phyloP scores from a whole-genome alignment of 1,140 invertebrate genomes.

The Heliothis virescens region DNA sequence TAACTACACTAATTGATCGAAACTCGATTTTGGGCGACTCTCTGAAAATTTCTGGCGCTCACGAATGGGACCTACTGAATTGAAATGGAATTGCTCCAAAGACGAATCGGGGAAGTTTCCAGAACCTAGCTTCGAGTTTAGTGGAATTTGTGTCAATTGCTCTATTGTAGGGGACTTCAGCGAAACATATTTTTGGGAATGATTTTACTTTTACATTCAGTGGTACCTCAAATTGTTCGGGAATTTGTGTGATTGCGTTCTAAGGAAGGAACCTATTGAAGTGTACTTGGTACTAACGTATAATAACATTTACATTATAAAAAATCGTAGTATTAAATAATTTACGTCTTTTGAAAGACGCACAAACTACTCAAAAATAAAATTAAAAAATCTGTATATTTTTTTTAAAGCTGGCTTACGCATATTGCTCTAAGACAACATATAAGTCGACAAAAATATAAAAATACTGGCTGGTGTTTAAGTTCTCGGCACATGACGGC shows the following conservation, averaged over 20 bases:
- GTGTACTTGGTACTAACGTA: neutral
- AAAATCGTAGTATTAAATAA: neutral
- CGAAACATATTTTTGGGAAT: constrained; percentile 37
- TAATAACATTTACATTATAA: neutral
- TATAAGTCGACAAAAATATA: neutral
- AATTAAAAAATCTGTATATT: no score
- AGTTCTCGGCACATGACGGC: neutral
- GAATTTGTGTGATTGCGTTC: neutral
- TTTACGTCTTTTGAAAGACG: neutral
- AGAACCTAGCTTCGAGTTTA: constrained; percentile 21
- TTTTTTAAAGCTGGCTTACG: no score
- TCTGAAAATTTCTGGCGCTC: constrained; percentile 53
- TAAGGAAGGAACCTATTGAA: neutral
- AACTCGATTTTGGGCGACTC: constrained; percentile 68
- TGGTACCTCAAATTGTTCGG: neutral
- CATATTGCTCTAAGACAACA: no score
- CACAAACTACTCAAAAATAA: no score
- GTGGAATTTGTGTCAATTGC: constrained; percentile 41
- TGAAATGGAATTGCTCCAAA: constrained; percentile 47
- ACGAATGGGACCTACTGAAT: constrained; percentile 42
- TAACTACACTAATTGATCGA: constrained; percentile 81
- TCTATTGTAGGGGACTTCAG: constrained; percentile 8
- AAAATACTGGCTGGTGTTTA: no score
- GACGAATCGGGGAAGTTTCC: constrained; percentile 47
- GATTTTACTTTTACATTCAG: constrained; percentile 1